Evolutionary conservation across 2,797 vertebrate genomes (phyloP).

Genomic region (Botia almorhae): DNA sequence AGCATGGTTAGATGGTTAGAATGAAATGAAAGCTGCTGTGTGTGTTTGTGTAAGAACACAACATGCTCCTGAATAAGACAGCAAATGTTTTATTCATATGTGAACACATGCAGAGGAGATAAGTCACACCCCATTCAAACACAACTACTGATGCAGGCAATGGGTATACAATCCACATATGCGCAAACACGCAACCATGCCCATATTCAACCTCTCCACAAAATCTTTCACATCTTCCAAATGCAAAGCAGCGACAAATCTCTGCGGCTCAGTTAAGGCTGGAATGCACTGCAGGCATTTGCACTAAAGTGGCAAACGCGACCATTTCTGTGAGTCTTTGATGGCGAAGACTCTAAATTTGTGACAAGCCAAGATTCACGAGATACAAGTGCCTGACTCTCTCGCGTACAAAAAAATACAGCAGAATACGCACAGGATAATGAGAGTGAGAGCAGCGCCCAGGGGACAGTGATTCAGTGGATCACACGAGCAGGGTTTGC

Average conservation of each 20-base stretch:
- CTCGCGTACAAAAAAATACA: conserved; percentile 20
- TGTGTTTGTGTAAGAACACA: conserved; percentile 6
- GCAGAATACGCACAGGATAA: conserved; percentile 61
- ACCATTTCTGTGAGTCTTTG: conserved; percentile 51
- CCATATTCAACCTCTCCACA: conserved; percentile 7
- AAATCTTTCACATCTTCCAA: conserved; percentile 2
- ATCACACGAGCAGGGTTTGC: conserved; percentile 59
- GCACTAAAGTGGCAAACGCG: background rate
- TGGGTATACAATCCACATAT: background rate
- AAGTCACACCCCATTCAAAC: conserved; percentile 63
- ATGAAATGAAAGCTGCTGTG: background rate
- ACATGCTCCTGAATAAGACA: conserved; percentile 69
- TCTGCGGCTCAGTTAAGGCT: background rate
- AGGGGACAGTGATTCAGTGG: conserved; percentile 64
- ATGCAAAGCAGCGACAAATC: conserved; percentile 4
- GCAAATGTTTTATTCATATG: conserved; percentile 77
- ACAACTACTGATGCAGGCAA: conserved; percentile 39
- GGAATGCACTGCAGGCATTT: background rate
- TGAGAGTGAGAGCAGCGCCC: conserved; percentile 60
- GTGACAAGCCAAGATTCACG: conserved; percentile 65
- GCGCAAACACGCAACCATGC: background rate
- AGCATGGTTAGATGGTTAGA: background rate
- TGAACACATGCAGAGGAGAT: conserved; percentile 62
- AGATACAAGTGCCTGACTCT: conserved; percentile 47
- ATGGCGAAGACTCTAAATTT: conserved; percentile 67